These are phyloP conservation scores for Drosophila orosa DNA, from an alignment of 1,140 invertebrate genomes.

Conservation along the genomic window DNA sequence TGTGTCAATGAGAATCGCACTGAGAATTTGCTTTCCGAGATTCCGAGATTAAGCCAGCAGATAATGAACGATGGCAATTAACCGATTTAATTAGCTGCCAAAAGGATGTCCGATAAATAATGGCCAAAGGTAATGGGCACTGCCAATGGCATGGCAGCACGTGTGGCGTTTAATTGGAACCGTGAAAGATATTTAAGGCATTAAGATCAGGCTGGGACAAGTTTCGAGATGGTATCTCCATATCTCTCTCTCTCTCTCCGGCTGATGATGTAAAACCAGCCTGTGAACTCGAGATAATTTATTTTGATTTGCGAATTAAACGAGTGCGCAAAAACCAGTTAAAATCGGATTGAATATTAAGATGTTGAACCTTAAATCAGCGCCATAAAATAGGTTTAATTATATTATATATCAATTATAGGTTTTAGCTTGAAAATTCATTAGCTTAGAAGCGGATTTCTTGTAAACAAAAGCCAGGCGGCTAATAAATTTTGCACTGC, in stretches of 20 bases:
- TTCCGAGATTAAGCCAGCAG: slow-evolving; percentile 5
- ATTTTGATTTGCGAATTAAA: slow-evolving; percentile 35
- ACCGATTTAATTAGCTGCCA: slow-evolving; percentile 46
- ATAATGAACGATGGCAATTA: slow-evolving; percentile 44
- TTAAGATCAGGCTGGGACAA: slow-evolving; percentile 43
- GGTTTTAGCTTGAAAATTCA: neutral
- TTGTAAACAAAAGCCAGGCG: neutral
- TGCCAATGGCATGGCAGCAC: slow-evolving; percentile 45
- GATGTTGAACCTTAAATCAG: slow-evolving; percentile 1
- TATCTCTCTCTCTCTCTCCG: slow-evolving; percentile 3
- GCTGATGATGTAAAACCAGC: slow-evolving; percentile 44
- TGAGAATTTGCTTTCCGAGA: slow-evolving; percentile 21
- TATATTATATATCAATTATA: neutral
- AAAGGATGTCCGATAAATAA: slow-evolving; percentile 47
- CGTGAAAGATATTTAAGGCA: slow-evolving; percentile 50
- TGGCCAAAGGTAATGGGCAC: slow-evolving; percentile 41
- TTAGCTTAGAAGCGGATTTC: neutral
- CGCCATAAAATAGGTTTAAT: neutral
- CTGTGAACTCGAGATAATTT: slow-evolving; percentile 41
- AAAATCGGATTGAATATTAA: slow-evolving; percentile 12
- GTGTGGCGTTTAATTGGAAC: slow-evolving; percentile 55
- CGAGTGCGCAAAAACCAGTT: slow-evolving; percentile 10
- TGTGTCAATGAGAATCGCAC: slow-evolving; percentile 46
- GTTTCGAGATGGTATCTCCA: slow-evolving; percentile 38
- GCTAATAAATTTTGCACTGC: neutral